Percentiles rank a stretch among this genome's conserved stretches.
These are phyloP conservation scores for Sturmia bella DNA, from an alignment of 2,888 invertebrate genomes.

Conservation along the genomic window DNA sequence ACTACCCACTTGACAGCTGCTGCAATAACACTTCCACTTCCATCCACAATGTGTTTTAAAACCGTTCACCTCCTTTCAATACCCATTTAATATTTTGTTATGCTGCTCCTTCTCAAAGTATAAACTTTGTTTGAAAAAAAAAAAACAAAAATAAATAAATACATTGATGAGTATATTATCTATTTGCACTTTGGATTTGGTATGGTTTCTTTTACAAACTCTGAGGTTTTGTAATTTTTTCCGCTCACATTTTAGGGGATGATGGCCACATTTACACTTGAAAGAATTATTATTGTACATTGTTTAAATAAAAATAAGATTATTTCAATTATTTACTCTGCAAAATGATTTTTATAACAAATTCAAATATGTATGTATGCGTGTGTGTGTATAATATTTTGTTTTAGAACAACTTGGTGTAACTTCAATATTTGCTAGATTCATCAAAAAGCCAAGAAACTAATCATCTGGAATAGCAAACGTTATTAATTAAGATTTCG, in stretches of 20 bases:
- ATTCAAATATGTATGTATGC: conserved; percentile 35
- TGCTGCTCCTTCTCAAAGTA: not conserved
- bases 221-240: conserved; percentile 35
- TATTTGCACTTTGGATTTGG: conserved; percentile 64
- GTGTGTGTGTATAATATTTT: not conserved
- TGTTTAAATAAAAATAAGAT: conserved; percentile 46
- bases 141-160: not conserved
- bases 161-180: conserved; percentile 65
- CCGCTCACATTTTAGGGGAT: conserved; percentile 37
- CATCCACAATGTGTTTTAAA: conserved; percentile 3
- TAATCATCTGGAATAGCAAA: conserved; percentile 58
- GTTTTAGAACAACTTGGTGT: not conserved
- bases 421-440: not conserved
- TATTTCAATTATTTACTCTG: conserved; percentile 58
- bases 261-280: conserved; percentile 7
- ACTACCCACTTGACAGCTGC: conserved; percentile 70
- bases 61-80: not conserved
- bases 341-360: conserved; percentile 61
- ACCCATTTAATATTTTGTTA: not conserved
- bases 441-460: conserved; percentile 32
- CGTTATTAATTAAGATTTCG: conserved; percentile 55
- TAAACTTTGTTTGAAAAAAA: not conserved
- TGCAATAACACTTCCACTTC: conserved; percentile 64
- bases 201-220: conserved; percentile 49
- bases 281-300: conserved; percentile 24